Evolutionary conservation across 2,888 invertebrate species (phyloP).

Genomic region (Scrobipalpa atriplicella): DNA sequence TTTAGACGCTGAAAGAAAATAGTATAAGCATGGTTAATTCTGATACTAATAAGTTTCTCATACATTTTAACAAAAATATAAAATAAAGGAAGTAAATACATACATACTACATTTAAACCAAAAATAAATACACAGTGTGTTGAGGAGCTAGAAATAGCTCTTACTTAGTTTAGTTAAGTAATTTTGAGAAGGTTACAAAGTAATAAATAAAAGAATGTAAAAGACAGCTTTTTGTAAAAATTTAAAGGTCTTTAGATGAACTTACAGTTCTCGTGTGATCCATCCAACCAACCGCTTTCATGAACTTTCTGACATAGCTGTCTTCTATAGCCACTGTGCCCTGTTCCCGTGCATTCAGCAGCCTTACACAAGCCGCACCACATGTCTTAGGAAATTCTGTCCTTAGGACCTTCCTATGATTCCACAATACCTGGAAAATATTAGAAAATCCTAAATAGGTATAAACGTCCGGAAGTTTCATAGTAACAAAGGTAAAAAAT

Average conservation of each 20-base stretch:
- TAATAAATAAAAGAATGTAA: too few relatives aligned
- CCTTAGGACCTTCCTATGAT: slow-evolving; percentile 40
- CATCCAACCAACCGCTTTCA: slow-evolving; percentile 84
- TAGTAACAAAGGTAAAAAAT: too few relatives aligned
- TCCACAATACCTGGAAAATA: slow-evolving; percentile 46
- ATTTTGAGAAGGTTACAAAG: too few relatives aligned
- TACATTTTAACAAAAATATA: not conserved
- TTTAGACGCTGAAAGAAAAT: slow-evolving; percentile 81
- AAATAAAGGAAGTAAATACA: too few relatives aligned
- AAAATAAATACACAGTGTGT: too few relatives aligned
- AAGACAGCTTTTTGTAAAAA: too few relatives aligned
- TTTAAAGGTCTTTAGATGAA: not conserved
- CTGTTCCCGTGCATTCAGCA: slow-evolving; percentile 47
- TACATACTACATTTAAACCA: too few relatives aligned
- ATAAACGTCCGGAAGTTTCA: not conserved
- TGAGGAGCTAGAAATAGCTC: too few relatives aligned
- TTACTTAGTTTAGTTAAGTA: too few relatives aligned
- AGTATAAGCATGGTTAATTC: slow-evolving; percentile 38
- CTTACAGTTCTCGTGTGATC: slow-evolving; percentile 81
- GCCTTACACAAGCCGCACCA: slow-evolving; percentile 25
- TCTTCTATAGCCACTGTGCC: slow-evolving; percentile 66
- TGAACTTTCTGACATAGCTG: slow-evolving; percentile 81
- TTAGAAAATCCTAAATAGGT: not conserved
- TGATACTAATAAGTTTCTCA: not conserved
- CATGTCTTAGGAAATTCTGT: slow-evolving; percentile 52